Evolutionary conservation across 2,797 vertebrate species (phyloP).

Genomic region (Hippocampus kuda): DNA sequence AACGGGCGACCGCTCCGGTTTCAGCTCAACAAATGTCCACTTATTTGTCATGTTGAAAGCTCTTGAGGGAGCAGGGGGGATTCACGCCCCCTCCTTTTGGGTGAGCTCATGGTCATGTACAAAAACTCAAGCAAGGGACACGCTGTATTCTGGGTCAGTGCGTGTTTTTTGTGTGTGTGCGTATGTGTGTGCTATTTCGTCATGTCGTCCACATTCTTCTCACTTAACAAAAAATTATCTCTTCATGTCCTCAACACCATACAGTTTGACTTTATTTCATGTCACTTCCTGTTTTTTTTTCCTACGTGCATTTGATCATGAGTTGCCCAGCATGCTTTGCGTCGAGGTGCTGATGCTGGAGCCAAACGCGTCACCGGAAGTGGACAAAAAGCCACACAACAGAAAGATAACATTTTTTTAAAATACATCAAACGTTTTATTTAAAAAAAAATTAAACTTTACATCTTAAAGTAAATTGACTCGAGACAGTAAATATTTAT

Average conservation of each 20-base stretch:
- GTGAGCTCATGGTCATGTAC: neutral
- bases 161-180: no score
- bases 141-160: neutral
- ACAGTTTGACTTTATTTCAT: neutral
- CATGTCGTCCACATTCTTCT: neutral
- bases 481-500: neutral
- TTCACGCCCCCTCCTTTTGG: neutral
- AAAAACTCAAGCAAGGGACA: neutral
- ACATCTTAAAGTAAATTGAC: neutral
- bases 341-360: constrained; percentile 58
- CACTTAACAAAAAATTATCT: neutral
- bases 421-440: neutral
- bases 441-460: neutral
- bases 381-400: neutral
- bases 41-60: no score
- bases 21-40: neutral
- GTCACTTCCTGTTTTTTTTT: neutral
- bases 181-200: neutral
- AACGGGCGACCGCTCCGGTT: neutral
- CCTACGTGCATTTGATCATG: constrained; percentile 7
- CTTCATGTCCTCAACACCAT: neutral
- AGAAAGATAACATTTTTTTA: neutral
- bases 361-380: constrained; percentile 50
- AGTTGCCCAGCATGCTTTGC: constrained; percentile 49
- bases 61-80: no score